Evolutionary conservation across 2,113 vertebrate species (phyloP), one percentile per base, ranked within the genome.

Genomic region (Aegypius monachus): DNA sequence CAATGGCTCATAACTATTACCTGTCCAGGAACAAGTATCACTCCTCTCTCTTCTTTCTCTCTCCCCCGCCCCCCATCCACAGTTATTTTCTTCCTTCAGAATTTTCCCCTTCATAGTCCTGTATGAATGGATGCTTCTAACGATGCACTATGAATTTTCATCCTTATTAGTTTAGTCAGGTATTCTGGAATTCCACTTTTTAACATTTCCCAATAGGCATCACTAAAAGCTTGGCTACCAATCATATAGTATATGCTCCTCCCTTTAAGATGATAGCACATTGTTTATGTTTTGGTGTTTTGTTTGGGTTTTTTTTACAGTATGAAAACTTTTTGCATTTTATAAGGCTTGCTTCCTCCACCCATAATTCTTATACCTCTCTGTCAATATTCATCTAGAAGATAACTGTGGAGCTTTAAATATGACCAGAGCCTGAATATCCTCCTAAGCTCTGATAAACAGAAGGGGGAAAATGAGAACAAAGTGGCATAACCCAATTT

Each of bases 1-100:
- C 31, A 42, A 9, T 3, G 2, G 3, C 29, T 34, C 11, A 0
- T 5, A 56, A 58, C 16, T 7, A 22, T 5, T 25, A 50, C 6
- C 21, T 20, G 6, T 1, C 34, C 77, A 38, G 26, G 12, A 63
- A 23, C 18, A 68, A 55, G 2, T 6, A 48, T 4, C 27, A 18
- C 16, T 22, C 38, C 36, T 43, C 3, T 6, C 32, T 29, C 20
- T 25, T 18, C 55, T n/a, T 36, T 11, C 17, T 52, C 38, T 22
- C 29, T 27, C 6, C 42, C 23, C 16, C 3, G 16, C 22, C 7
- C 10, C 3, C 23, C 17, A 32, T 31, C 42, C 20, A 26, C 31
- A 47, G 32, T 4, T 45, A 21, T 81, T 53, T 42, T 7, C 55
- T 56, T 43, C 62, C 26, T 71, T 56, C 2, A 3, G 26, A 66